Base-by-base conservation (phyloP, 53 echinoderm and acorn worm genomes). In the Zoroaster sp. region DNA sequence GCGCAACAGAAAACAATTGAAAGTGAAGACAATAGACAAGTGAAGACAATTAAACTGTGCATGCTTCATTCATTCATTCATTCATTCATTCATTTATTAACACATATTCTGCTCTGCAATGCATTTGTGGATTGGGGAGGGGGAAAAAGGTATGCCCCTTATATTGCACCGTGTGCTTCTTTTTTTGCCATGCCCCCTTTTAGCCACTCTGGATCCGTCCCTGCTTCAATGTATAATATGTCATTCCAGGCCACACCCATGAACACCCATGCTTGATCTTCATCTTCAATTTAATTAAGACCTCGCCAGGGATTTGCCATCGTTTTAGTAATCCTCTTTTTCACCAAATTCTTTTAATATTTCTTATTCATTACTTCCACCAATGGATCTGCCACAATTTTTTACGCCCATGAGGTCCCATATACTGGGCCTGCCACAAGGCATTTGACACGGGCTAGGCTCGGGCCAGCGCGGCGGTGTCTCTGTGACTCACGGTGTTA, bases 381-480 rank as follows among this genome's bases (percentile, higher is more conserved):
- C 63, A 59, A 9, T 59, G 63, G 63, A 9, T 59, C 21, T 59
- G 63, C 28, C 63, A 59, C 63, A 59, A 28, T 28, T 59, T 59
- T 59, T 59, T 28, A 59, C 63, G 63, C 63, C 63, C 9, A 28
- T 11, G 74, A 41, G 36, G 74, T 40, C 23, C 74, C 52, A 32
- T 34, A 63, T 59, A 80, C 49, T 55, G 59, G 65, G 55, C 21
- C 78, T 35, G 80, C 80, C 80, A 80, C n/a, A 23, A 40, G 80
- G 80, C 80, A 80, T 80, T 80, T 49, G 54, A 35, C 78, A 78
- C 65, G 63, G 80, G 35, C 34, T 35, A 40, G 40, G 35, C 63
- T 23, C 36, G 17, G 59, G 18, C 13, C 81, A 66, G 81, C 17
- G 74, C 36, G 42, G 40, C 42, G 3, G 74, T 23, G 44, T 55